Percentiles rank a stretch among this genome's conserved stretches.
These are phyloP conservation scores for Xestia c-nigrum DNA, from an alignment of 2,888 invertebrate species.

Conservation along the genomic window DNA sequence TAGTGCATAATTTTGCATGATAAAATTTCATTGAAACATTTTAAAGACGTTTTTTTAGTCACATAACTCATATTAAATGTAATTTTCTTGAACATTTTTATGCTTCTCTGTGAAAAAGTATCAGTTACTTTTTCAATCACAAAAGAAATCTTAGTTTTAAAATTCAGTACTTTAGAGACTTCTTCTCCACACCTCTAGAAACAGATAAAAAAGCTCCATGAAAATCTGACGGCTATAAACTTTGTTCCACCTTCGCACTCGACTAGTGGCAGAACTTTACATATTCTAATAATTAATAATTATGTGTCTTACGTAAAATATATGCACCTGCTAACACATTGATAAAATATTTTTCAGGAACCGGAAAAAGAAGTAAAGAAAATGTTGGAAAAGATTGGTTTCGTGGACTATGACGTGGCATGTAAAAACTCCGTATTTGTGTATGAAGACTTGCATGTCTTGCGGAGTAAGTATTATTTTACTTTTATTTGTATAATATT, in stretches of 20 bases:
- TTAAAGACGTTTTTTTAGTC: too few relatives aligned
- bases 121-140: too few relatives aligned
- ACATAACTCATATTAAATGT: too few relatives aligned
- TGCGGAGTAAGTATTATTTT: constrained; percentile 89
- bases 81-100: too few relatives aligned
- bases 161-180: too few relatives aligned
- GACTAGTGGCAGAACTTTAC: neutral
- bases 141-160: too few relatives aligned
- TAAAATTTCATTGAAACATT: too few relatives aligned
- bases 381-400: constrained; percentile 91
- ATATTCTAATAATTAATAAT: neutral
- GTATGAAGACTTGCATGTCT: constrained; percentile 90
- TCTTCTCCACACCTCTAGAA: too few relatives aligned
- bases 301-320: neutral
- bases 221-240: too few relatives aligned
- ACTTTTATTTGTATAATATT: neutral
- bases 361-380: constrained; percentile 90
- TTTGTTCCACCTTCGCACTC: neutral
- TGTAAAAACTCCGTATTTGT: constrained; percentile 90
- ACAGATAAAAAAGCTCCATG: too few relatives aligned
- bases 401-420: constrained; percentile 91
- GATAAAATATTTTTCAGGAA: constrained; percentile 75
- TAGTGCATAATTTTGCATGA: too few relatives aligned
- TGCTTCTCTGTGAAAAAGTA: too few relatives aligned
- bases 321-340: neutral